Evolutionary conservation across 2,888 invertebrate species (phyloP).

Genomic region (Cataglyphis cursor): DNA sequence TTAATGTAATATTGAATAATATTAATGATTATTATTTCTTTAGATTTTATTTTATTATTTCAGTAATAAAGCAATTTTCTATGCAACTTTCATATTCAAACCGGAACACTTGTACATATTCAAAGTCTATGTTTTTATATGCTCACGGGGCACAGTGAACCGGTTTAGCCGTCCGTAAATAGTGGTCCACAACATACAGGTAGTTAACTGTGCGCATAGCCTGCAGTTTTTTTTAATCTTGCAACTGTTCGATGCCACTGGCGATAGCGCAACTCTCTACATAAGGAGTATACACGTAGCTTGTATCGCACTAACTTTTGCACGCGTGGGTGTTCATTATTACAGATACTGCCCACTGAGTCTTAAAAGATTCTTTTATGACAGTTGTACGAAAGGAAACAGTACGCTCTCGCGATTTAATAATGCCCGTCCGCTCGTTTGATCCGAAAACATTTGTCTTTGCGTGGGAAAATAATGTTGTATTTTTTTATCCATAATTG

Average conservation of each 20-base stretch:
- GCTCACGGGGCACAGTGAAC: constrained; percentile 66
- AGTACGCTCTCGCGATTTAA: background rate
- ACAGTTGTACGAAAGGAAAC: constrained; percentile 9
- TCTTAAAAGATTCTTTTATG: constrained; percentile 16
- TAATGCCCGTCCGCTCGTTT: background rate
- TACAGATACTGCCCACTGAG: constrained; percentile 13
- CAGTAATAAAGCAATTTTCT: background rate
- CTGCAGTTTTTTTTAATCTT: constrained; percentile 64
- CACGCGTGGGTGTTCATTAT: constrained; percentile 46
- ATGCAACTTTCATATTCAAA: background rate
- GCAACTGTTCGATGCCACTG: constrained; percentile 68
- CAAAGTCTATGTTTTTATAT: constrained; percentile 67
- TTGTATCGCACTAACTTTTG: constrained; percentile 35
- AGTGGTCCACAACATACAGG: constrained; percentile 74
- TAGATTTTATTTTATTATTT: background rate
- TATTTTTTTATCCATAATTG: background rate
- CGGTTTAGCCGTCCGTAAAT: constrained; percentile 77
- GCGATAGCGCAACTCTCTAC: constrained; percentile 59
- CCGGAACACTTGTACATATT: constrained; percentile 35
- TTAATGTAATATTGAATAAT: background rate
- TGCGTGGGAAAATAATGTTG: background rate
- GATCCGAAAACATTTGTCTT: background rate
- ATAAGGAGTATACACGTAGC: constrained; percentile 49
- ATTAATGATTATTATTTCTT: background rate
- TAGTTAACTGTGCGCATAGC: constrained; percentile 72